Evolutionary conservation across 2,797 vertebrate genomes (phyloP).

Genomic region (Fratercula arctica): DNA sequence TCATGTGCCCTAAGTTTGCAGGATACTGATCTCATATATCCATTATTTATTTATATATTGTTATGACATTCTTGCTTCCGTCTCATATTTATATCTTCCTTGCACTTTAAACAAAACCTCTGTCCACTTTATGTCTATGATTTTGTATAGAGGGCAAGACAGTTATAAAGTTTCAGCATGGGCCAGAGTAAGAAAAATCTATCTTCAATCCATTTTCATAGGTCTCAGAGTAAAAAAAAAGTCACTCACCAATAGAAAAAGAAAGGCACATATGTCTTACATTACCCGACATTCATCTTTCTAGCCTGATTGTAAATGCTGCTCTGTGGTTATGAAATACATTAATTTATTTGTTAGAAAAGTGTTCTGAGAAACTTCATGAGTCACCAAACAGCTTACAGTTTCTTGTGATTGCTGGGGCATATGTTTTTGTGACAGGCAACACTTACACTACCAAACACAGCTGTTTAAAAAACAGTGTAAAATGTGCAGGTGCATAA

Average conservation of each 20-base stretch:
- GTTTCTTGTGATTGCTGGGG: neutral
- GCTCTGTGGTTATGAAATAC: neutral
- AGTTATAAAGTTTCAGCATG: neutral
- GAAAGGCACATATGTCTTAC: neutral
- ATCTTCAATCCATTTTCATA: neutral
- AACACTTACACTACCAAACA: neutral
- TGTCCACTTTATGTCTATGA: neutral
- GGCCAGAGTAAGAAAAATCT: neutral
- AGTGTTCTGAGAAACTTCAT: neutral
- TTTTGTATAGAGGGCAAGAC: neutral
- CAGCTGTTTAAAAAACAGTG: neutral
- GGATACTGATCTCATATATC: neutral
- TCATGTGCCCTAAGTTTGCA: neutral
- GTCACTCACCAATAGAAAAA: neutral
- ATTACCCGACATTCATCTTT: neutral
- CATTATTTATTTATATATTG: neutral
- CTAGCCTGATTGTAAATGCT: neutral
- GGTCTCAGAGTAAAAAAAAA: neutral
- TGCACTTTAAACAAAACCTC: neutral
- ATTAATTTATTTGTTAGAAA: neutral
- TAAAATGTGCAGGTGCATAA: neutral
- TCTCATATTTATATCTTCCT: neutral
- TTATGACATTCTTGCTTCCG: neutral
- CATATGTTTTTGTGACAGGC: neutral
- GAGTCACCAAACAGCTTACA: neutral